Evolutionary conservation across 2,113 vertebrate genomes (phyloP), one percentile per base, ranked within the genome.

Genomic region (Spilogale gracilis): DNA sequence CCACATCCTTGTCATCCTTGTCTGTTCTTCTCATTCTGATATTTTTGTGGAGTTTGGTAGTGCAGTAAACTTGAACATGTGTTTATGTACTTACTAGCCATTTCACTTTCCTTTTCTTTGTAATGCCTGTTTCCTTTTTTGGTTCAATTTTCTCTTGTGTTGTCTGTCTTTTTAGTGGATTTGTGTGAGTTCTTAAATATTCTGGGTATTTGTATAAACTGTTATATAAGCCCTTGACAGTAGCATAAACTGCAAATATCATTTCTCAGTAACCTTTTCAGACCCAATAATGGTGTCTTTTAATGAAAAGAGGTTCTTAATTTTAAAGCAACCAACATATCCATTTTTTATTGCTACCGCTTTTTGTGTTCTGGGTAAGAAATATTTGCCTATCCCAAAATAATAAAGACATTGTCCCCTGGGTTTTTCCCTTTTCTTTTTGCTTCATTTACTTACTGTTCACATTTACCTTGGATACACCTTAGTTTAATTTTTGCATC

Each of bases 81-180:
- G 79, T 91, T 86, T 52, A 50, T 38, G 67, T 43, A 80, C 52
- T 85, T 86, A 50, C n/a, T 30, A 43, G 38, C 71, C 60, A 43
- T 60, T 91, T 91, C 21, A 17, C 67, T 69, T 85, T 69, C 17
- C 73, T 79, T 14, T 21, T 38, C 50, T 85, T 65, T 60, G 43
- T 74, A 61, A 86, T 79, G 52, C 9, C 32, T 43, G 7, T 48
- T 67, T 76, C 21, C 9, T 5, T 60, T 78, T 80, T 58, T 25
- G 43, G 21, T 52, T 95, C 52, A 69, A 69, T 91, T 91, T 91
- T 80, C 32, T 58, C 61, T 52, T 95, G 81, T 10, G 21, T 95
- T 89, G n/a, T 45, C 7, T 63, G 32, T 61, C 45, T 65, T 84
- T 56, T 93, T 58, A 14, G 73, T 81, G 84, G 63, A 94, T 71